phyloP scores from a whole-genome alignment of 2,797 vertebrate genomes.

The Chaetophractus vellerosus region DNA sequence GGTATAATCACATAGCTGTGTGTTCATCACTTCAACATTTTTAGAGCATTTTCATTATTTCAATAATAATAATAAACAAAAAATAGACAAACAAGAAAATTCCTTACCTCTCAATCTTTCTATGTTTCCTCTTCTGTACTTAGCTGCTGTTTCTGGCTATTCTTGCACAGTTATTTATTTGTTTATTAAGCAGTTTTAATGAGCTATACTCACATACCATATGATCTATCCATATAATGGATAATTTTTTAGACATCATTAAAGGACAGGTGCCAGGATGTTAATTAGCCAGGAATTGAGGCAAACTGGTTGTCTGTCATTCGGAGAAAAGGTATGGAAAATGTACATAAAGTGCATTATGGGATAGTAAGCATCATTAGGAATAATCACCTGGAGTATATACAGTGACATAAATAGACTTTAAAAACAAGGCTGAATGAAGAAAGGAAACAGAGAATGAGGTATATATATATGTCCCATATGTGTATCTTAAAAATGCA shows the following conservation, averaged over 20 bases:
- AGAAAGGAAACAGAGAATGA: constrained; percentile 2
- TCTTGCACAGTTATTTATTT: no score
- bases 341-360: neutral
- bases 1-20: no score
- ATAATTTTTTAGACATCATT: neutral
- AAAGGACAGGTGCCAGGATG: neutral
- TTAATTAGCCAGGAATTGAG: neutral
- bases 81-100: no score
- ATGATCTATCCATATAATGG: no score
- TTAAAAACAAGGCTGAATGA: neutral
- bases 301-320: neutral
- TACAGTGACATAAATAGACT: neutral
- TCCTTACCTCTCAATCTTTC: no score
- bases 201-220: no score
- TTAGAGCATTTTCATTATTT: no score
- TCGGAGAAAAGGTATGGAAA: neutral
- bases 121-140: no score
- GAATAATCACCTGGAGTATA: neutral
- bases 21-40: no score
- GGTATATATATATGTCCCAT: neutral
- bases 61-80: no score
- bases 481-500: neutral
- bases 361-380: neutral
- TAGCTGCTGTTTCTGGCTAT: no score
- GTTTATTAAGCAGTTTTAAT: no score